phyloP scores from a whole-genome alignment of 2,113 vertebrate species.

The Microcebus tavaratra region DNA sequence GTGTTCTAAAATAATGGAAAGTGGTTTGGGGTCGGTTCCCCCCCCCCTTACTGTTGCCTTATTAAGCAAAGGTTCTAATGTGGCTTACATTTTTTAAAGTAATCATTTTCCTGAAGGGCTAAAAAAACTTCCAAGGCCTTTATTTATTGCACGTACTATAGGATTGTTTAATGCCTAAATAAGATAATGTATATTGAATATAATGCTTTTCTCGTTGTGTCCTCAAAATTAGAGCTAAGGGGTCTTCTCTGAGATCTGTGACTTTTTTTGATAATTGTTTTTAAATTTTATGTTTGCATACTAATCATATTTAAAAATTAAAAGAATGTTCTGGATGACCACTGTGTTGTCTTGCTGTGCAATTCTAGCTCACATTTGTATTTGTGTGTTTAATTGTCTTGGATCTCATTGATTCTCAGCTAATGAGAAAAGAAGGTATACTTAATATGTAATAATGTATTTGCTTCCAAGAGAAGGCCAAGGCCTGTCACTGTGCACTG shows the following conservation, averaged over 20 bases:
- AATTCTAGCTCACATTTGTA: background rate
- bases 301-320: background rate
- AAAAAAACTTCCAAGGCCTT: background rate
- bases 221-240: background rate
- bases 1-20: slow-evolving; percentile 43
- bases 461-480: background rate
- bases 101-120: background rate
- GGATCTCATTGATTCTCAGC: background rate
- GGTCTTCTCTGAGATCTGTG: background rate
- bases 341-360: background rate
- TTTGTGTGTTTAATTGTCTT: background rate
- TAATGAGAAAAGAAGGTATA: background rate
- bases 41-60: background rate
- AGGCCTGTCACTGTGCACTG: background rate
- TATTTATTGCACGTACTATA: background rate
- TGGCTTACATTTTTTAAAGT: slow-evolving; percentile 9
- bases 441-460: slow-evolving; percentile 2
- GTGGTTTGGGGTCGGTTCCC: too few relatives aligned
- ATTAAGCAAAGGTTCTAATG: background rate
- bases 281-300: slow-evolving; percentile 25
- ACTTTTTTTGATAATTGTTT: background rate
- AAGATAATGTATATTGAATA: background rate
- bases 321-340: background rate
- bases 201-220: background rate
- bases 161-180: background rate